Percentiles rank a stretch among this genome's conserved stretches.
Evolutionary conservation across 1,140 invertebrate genomes (phyloP).

Genomic region (Megathymus violae): DNA sequence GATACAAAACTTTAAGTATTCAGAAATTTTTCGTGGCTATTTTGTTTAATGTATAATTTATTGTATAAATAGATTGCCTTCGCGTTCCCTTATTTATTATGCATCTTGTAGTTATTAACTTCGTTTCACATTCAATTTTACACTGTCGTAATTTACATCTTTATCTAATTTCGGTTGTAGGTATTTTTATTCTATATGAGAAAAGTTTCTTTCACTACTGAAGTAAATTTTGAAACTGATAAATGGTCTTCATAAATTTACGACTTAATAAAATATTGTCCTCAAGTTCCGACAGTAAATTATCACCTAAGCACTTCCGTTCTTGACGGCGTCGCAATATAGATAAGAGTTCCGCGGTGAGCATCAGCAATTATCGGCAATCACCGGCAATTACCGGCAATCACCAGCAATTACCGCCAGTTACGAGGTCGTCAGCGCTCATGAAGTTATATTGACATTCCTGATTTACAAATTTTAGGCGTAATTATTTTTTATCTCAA

Average conservation of each 20-base stretch:
- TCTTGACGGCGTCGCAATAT: not conserved
- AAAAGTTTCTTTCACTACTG: not conserved
- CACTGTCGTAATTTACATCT: no score
- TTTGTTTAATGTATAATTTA: no score
- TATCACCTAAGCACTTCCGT: constrained; percentile 1
- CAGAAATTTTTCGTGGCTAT: no score
- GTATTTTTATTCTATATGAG: no score
- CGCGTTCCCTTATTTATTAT: no score
- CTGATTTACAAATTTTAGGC: not conserved
- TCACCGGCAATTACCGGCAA: constrained; percentile 1
- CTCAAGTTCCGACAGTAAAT: constrained; percentile 1
- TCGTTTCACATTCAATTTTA: no score
- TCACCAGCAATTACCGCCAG: not conserved
- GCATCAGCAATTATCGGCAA: constrained; percentile 4
- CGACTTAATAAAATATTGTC: constrained; percentile 1
- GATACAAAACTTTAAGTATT: no score
- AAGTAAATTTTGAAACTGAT: not conserved
- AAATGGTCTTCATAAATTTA: not conserved
- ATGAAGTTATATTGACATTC: constrained; percentile 1
- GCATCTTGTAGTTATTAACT: no score
- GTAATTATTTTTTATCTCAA: not conserved
- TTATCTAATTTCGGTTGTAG: no score
- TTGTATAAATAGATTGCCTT: no score
- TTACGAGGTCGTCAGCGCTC: not conserved
- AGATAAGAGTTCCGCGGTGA: constrained; percentile 1